Base-by-base conservation (phyloP, 2,888 invertebrate species). In the Phaonia tiefii region DNA sequence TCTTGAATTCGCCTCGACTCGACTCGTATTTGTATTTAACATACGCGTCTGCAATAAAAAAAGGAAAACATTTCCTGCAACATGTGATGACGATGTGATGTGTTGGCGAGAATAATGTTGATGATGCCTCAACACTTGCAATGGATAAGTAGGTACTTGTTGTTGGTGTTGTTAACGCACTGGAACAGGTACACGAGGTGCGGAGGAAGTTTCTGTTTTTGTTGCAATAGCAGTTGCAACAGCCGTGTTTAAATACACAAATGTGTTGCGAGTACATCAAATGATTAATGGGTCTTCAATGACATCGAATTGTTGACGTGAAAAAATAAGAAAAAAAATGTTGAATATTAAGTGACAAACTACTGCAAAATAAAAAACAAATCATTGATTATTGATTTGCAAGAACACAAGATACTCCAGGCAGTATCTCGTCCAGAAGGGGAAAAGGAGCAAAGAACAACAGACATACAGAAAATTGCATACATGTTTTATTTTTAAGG, bases 331-430 rank as follows among this genome's bases (percentile, higher is more conserved):
- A 25, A 42, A 75, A 74, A 74, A 78, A 73, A 70, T 69, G 75
- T 76, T 82, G 79, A 79, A 82, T 82, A 82, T 76, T 76, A 79
- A 82, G 82, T 82, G 82, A 82, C 82, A 82, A 82, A 79, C 82
- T 79, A 82, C 79, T 82, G 82, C 82, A 76, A 82, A 75, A 82
- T 79, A 82, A 82, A 80, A 81, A 76, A 80, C 73, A 76, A 79
- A 82, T 79, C 75, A 71, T 80, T 78, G 80, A 77, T 78, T 79
- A 81, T 81, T 81, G 37, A 51, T 49, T 65, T 44, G 11, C 31
- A 20, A 51, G 13, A 37, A 51, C 51, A 39, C 2, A 13, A 11
- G 8, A 4, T 3, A 31, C 31, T 3, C 4, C 73, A 66, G n/a
- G n/a, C 63, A 72, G 0, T 31, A 15, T 37, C 51, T 22, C 3